Evolutionary conservation across 2,888 invertebrate species (phyloP), one percentile per base, ranked within the genome.

Genomic region (Cremastinae sp.): DNA sequence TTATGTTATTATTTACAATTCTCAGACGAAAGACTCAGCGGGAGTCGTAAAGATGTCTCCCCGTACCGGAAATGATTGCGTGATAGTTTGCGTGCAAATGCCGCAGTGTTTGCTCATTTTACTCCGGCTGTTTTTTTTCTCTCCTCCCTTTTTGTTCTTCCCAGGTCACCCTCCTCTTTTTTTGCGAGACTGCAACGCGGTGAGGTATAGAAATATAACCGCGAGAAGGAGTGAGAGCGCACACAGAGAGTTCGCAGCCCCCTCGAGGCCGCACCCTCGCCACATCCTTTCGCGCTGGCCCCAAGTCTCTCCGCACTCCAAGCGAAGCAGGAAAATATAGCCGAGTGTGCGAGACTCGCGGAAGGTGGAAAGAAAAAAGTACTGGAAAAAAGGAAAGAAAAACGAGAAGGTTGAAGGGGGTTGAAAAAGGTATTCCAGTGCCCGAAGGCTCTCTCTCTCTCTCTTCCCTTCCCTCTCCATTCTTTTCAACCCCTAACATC

Each of bases 371-470:
- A 16, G 65, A 49, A 53, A 43, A 4, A 14, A 28, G 35, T 16
- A 47, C 56, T 56, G 55, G 2, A 3, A 5, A 5, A 28, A 66
- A 61, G 18, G 69, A 22, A 65, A 78, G 74, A 70, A 70, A 71
- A 62, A 64, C 75, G 75, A 58, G 78, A 20, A 18, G 20, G 45
- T 45, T 45, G 12, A 5, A 45, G 45, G 45, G 45, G n/a, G 12
- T 10, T 45, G 51, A 74, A 75, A 74, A 75, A 81, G 79, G 79
- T 80, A 85, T 86, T 84, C 81, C 81, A 84, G 82, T 83, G 85
- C 83, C 83, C 78, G 56, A 61, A 81, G 83, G 82, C 78, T 81
- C 81, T 78, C 78, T 78, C 80, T 28, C 69, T 79, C 79, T 79
- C 79, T 79, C 78, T 75, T 71, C 74, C 58, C 74, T 62, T 71